Conservation (phyloP, 2,797 vertebrate genomes). For the Sciaenops ocellatus region DNA sequence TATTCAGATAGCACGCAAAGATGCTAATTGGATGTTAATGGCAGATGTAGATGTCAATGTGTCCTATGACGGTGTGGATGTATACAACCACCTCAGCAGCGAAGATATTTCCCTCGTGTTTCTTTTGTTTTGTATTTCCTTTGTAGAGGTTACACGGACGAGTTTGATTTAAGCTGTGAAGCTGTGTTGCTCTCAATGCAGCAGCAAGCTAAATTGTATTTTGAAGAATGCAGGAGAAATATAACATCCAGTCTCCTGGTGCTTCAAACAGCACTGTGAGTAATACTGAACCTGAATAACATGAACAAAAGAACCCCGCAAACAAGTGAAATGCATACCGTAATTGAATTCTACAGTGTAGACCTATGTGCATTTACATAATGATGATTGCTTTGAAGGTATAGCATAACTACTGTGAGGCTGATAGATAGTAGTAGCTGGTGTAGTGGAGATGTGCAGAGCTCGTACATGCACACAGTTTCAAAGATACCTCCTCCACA, state of each 20-base stretch:
- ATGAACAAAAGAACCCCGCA: slow-evolving; percentile 25
- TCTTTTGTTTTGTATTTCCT: slow-evolving; percentile 10
- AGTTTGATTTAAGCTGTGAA: slow-evolving; percentile 17
- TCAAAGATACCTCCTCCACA: slow-evolving; percentile 2
- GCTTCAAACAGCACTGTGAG: slow-evolving; percentile 29
- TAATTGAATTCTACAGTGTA: slow-evolving; percentile 26
- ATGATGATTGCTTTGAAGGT: slow-evolving; percentile 39
- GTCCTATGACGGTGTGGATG: not conserved
- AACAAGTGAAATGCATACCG: slow-evolving; percentile 25
- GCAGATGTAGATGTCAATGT: not conserved
- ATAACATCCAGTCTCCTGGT: slow-evolving; percentile 34
- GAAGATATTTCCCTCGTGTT: not conserved
- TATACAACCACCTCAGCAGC: not conserved
- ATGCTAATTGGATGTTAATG: not conserved
- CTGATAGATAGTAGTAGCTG: not conserved
- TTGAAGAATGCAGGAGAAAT: slow-evolving; percentile 32
- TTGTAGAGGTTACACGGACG: not conserved
- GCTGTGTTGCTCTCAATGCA: slow-evolving; percentile 18
- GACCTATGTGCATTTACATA: slow-evolving; percentile 24
- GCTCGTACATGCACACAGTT: not conserved
- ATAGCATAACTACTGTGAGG: slow-evolving; percentile 1
- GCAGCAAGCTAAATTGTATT: slow-evolving; percentile 35
- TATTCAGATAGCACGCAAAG: not conserved
- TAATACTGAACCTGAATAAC: slow-evolving; percentile 1
- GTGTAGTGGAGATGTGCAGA: not conserved